A percentile compares a stretch with the other conserved stretches of the same genome.
phyloP scores from a whole-genome alignment of 2,888 invertebrate species.

The Eupeodes latifasciatus region DNA sequence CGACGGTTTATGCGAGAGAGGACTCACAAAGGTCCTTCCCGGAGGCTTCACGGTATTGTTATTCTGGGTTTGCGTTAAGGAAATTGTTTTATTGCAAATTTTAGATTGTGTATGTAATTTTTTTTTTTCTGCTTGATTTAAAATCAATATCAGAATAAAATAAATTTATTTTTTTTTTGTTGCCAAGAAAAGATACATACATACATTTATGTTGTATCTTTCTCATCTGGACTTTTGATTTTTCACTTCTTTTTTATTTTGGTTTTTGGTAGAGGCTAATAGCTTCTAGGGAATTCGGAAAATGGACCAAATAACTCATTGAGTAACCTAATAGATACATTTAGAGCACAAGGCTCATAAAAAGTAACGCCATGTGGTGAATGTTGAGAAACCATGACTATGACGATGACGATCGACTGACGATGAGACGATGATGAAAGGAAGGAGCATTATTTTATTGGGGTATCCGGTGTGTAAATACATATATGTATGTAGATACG shows the following conservation, averaged over 20 bases:
- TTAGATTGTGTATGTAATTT: constrained; percentile 30
- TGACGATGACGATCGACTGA: constrained; percentile 3
- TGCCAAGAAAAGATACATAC: too few relatives aligned
- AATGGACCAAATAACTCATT: constrained; percentile 54
- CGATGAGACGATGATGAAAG: constrained; percentile 6
- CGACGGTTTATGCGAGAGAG: constrained; percentile 40
- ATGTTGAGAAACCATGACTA: neutral
- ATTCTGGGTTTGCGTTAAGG: constrained; percentile 59
- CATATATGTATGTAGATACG: neutral
- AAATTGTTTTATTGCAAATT: constrained; percentile 56
- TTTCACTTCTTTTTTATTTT: neutral
- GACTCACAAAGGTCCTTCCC: constrained; percentile 49
- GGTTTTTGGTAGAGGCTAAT: neutral
- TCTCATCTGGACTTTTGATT: neutral
- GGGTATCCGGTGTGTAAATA: constrained; percentile 4
- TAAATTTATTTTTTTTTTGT: constrained; percentile 55
- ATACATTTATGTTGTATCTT: neutral
- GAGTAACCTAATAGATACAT: constrained; percentile 65
- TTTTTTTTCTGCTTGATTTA: constrained; percentile 31
- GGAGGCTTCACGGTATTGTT: constrained; percentile 62
- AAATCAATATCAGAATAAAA: constrained; percentile 69
- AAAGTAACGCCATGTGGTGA: neutral
- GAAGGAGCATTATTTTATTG: constrained; percentile 20
- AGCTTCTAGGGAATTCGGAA: constrained; percentile 29
- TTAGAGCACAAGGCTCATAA: constrained; percentile 33